phyloP scores from a whole-genome alignment of 2,888 invertebrate species.

The Ypsolopha scabrella region DNA sequence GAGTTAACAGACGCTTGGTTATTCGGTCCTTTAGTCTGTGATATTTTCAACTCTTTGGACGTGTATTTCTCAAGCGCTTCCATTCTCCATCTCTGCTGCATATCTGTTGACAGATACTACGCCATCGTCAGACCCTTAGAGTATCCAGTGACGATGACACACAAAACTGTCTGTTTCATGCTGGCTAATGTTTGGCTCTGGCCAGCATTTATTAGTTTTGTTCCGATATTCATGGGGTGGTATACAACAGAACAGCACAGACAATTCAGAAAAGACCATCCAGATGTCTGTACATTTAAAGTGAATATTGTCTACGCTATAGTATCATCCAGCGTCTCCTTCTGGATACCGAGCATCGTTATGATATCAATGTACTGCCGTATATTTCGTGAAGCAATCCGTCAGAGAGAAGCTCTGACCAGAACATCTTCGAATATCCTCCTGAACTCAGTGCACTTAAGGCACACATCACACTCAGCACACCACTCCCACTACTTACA shows the following conservation, averaged over 20 bases:
- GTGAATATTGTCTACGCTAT: conserved; percentile 90
- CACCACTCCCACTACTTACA: conserved; percentile 70
- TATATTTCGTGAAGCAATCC: conserved; percentile 85
- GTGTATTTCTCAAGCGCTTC: conserved; percentile 94
- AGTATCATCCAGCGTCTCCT: conserved; percentile 90
- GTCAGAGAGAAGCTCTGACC: conserved; percentile 85
- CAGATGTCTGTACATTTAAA: conserved; percentile 84
- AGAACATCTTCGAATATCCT: conserved; percentile 89
- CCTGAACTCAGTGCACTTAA: conserved; percentile 86
- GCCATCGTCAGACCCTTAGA: conserved; percentile 93
- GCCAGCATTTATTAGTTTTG: conserved; percentile 92
- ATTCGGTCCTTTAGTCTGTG: conserved; percentile 91
- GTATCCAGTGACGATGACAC: conserved; percentile 93
- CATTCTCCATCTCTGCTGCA: conserved; percentile 93
- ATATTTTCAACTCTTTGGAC: conserved; percentile 94
- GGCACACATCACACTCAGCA: conserved; percentile 79
- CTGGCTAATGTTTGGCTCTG: conserved; percentile 91
- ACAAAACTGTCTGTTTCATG: conserved; percentile 84
- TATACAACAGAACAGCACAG: conserved; percentile 90
- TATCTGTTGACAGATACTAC: conserved; percentile 92
- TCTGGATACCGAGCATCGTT: conserved; percentile 93
- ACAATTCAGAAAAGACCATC: conserved; percentile 71
- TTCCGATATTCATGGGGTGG: conserved; percentile 95
- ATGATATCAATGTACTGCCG: conserved; percentile 94
- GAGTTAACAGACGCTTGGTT: conserved; percentile 90